Conservation (phyloP, 2,888 invertebrate genomes). For the Zaprionus bogoriensis region DNA sequence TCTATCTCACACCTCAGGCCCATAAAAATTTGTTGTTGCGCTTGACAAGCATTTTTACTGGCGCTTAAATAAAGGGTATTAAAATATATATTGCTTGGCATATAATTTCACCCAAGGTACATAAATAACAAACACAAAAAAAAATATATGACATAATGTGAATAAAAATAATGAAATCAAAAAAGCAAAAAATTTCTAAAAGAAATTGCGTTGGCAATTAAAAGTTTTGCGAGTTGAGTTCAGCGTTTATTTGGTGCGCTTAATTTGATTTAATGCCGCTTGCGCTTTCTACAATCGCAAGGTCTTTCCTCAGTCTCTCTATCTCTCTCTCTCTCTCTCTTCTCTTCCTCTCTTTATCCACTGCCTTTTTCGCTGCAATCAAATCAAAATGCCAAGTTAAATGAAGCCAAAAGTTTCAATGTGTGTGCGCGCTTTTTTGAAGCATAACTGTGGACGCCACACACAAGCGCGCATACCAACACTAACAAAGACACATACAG, state of each 20-base stretch:
- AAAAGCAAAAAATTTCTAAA: constrained; percentile 14
- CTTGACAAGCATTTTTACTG: background rate
- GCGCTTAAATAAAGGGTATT: background rate
- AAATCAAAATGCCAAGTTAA: constrained; percentile 67
- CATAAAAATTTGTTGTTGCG: background rate
- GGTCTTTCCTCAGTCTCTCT: background rate
- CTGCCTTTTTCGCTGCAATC: constrained; percentile 37
- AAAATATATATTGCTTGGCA: background rate
- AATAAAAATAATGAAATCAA: constrained; percentile 18
- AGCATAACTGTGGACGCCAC: constrained; percentile 27
- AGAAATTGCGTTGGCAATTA: constrained; percentile 55
- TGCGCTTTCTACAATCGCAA: background rate
- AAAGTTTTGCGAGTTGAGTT: constrained; percentile 45
- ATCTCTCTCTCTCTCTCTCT: too few relatives aligned
- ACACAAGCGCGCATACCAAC: constrained; percentile 5
- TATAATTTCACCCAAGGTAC: background rate
- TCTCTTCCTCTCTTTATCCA: background rate
- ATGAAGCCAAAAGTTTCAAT: constrained; percentile 59
- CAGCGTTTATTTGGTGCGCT: constrained; percentile 36
- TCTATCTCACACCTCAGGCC: too few relatives aligned
- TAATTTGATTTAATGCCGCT: constrained; percentile 64
- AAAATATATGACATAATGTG: constrained; percentile 13
- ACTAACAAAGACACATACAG: background rate
- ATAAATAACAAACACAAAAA: background rate
- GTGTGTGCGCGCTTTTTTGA: constrained; percentile 36